Evolutionary conservation across 2,797 vertebrate genomes (phyloP).

Genomic region (Bucorvus abyssinicus): DNA sequence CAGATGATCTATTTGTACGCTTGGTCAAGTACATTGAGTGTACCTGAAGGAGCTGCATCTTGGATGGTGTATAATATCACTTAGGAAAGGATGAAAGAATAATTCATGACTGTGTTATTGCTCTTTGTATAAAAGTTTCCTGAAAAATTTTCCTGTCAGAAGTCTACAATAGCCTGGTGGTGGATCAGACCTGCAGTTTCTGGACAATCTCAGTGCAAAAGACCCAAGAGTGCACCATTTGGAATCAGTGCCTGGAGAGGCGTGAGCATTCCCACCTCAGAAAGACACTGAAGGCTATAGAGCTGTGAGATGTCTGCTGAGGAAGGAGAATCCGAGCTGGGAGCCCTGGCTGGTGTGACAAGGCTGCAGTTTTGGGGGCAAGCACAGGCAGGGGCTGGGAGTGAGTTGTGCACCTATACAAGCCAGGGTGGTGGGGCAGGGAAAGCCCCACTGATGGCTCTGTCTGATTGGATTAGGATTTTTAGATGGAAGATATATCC

Average conservation of each 20-base stretch:
- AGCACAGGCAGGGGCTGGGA: background rate
- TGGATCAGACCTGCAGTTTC: background rate
- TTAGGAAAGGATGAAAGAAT: background rate
- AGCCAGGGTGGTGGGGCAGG: too few species aligned
- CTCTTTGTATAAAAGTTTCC: background rate
- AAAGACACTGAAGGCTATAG: background rate
- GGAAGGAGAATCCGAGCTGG: background rate
- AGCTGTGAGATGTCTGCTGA: background rate
- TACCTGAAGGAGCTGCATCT: background rate
- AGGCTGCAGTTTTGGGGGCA: background rate
- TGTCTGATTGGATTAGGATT: background rate
- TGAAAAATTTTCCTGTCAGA: background rate
- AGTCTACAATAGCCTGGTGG: background rate
- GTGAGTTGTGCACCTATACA: background rate
- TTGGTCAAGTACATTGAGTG: background rate
- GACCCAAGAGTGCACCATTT: background rate
- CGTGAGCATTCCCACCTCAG: background rate
- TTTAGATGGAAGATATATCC: background rate
- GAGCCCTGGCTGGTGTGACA: accelerated
- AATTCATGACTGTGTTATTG: background rate
- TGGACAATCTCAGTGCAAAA: background rate
- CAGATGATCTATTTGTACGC: background rate
- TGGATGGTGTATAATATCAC: background rate
- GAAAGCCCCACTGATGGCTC: background rate
- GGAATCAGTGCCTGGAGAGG: background rate